Evolutionary conservation across 2,888 invertebrate genomes (phyloP), one percentile per base, ranked within the genome.

Genomic region (Allophyes oxyacanthae): DNA sequence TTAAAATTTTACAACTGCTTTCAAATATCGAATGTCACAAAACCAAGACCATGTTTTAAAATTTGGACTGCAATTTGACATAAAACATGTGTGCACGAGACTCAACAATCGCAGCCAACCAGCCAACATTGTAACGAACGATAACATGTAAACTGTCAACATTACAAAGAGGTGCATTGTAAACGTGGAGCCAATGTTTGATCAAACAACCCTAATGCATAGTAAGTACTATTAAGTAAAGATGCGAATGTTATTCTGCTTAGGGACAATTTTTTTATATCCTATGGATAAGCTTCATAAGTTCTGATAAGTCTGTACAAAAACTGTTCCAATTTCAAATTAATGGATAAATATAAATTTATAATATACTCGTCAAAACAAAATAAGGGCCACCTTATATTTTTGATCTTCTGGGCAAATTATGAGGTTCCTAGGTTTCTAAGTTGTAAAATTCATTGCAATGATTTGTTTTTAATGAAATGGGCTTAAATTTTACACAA

Each of bases 71-170:
- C 64, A 66, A 64, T 73, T 68, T 81, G 83, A 81, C 78, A 78
- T 65, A 70, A 75, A 73, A 67, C 78, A 81, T 71, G 75, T 75
- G 72, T 57, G n/a, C n/a, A n/a, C 45, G 64, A 72, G 65, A 61
- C 75, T 71, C 58, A 74, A 77, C 71, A 79, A 75, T 75, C 48
- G 59, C 52, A 51, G 43, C 71, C 57, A 75, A 75, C 76, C 52
- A 51, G 43, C 71, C 57, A 75, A 75, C 76, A 74, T 70, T 76
- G 77, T 73, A 64, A 60, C 67, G 43, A 59, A 61, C 70, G 60
- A 78, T 74, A 70, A 77, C 59, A 55, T 64, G 59, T 51, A 58
- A 51, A 58, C 54, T 64, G 71, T 65, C 70, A 60, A 50, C 48
- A 46, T 58, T 43, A 75, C 71, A 73, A 61, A 54, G 51, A 66